phyloP scores from a whole-genome alignment of 2,113 vertebrate genomes.

The Vulpes vulpes region DNA sequence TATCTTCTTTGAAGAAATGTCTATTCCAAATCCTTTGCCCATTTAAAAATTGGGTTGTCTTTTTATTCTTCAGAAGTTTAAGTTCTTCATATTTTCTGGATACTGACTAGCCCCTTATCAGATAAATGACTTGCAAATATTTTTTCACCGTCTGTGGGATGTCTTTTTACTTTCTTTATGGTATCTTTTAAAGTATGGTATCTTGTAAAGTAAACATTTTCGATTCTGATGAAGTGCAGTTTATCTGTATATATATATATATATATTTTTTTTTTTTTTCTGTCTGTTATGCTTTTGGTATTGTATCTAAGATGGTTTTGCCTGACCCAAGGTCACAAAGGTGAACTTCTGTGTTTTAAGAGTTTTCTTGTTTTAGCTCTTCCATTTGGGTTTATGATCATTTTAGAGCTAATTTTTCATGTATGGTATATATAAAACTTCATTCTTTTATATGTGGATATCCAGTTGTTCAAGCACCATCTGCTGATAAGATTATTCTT shows the following conservation, averaged over 20 bases:
- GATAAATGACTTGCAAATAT: background rate
- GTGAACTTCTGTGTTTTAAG: background rate
- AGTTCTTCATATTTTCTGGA: background rate
- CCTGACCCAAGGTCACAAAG: background rate
- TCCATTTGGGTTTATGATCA: slow-evolving; percentile 3
- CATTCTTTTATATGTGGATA: background rate
- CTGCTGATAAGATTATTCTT: background rate
- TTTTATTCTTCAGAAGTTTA: background rate
- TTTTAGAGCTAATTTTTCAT: slow-evolving; percentile 30
- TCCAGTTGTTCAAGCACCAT: background rate
- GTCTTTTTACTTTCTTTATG: slow-evolving; percentile 25
- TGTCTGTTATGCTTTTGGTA: background rate
- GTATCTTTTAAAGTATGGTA: background rate
- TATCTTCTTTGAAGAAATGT: background rate
- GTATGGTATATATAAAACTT: background rate
- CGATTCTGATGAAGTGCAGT: background rate
- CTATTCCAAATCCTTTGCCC: background rate
- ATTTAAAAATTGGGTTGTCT: slow-evolving; percentile 9
- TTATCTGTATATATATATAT: background rate
- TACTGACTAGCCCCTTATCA: background rate
- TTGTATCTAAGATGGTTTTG: background rate
- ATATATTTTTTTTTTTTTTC: background rate
- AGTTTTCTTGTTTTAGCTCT: background rate
- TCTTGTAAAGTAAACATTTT: background rate
- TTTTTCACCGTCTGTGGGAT: background rate